Evolutionary conservation across 64 coral and sea anemone genomes (phyloP), one percentile per base, ranked within the genome.

Genomic region (Stichodactyla helianthus): DNA sequence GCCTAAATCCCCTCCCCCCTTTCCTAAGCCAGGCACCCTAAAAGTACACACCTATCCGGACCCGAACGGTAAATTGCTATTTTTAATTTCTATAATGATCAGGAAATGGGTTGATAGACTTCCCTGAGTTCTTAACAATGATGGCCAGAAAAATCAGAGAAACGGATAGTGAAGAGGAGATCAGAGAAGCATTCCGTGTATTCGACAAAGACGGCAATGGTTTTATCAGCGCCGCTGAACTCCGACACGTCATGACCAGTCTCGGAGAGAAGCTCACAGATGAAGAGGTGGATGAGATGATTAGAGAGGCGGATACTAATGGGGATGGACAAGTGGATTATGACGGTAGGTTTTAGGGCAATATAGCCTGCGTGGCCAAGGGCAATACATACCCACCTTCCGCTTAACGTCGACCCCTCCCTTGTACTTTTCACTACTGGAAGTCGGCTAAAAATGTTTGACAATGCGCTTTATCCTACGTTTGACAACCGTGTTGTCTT

Each of bases 311-410:
- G 20, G 89, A 90, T 77, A 85, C 74, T 23, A 82, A 90, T 64
- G 89, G 89, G 68, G 89, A 90, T 85, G 89, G 89, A n/a, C 89
- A 90, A 90, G 89, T 90, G 5, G 84, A 90, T 78, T 90, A 90
- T 63, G 89, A 90, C 51, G 89, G 89, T 90, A 35, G 61, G 62
- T 65, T n/a, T 6, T 19, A n/a, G 62, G 12, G 62, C 58, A 44
- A 44, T 44, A 44, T n/a, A 65, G 59, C 59, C 62, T 23, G 18
- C 35, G 35, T 44, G 35, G 1, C 35, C 35, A 44, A n/a, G 62
- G 12, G 62, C 58, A 44, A 44, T 44, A 44, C 35, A 44, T 44
- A 44, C 35, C 35, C 35, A 44, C 35, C 35, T 44, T 44, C 35
- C 35, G 35, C 35, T 44, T 44, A 44, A 44, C 35, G 2, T 44